These are phyloP conservation scores for Phaedon cochleariae DNA, from an alignment of 2,888 invertebrate species.

Conservation along the genomic window DNA sequence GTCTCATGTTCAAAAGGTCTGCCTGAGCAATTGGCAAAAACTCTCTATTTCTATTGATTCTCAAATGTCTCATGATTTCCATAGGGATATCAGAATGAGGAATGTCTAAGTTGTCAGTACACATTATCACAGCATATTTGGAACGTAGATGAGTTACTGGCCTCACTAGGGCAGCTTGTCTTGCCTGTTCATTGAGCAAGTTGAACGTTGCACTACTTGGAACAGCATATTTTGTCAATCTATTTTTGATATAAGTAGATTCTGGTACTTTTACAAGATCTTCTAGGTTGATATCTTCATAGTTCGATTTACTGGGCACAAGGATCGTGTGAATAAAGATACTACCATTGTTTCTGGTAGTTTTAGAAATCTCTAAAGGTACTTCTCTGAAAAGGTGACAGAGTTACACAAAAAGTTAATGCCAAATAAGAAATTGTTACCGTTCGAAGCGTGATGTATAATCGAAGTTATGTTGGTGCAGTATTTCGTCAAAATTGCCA, in stretches of 20 bases:
- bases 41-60: slow-evolving; percentile 68
- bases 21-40: slow-evolving; percentile 86
- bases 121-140: slow-evolving; percentile 76
- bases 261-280: slow-evolving; percentile 69
- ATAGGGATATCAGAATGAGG: slow-evolving; percentile 54
- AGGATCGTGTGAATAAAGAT: slow-evolving; percentile 80
- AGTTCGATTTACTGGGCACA: slow-evolving; percentile 67
- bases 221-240: slow-evolving; percentile 76
- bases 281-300: slow-evolving; percentile 65
- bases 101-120: slow-evolving; percentile 70
- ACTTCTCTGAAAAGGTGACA: slow-evolving; percentile 67
- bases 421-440: slow-evolving; percentile 55
- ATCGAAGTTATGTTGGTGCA: slow-evolving; percentile 71
- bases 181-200: slow-evolving; percentile 67
- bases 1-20: slow-evolving; percentile 83
- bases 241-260: slow-evolving; percentile 70
- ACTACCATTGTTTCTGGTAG: slow-evolving; percentile 85
- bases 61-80: slow-evolving; percentile 59
- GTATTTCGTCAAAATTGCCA: slow-evolving; percentile 69
- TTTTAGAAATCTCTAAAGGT: slow-evolving; percentile 74
- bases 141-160: slow-evolving; percentile 82
- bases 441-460: slow-evolving; percentile 67
- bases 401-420: slow-evolving; percentile 1
- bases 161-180: slow-evolving; percentile 49
- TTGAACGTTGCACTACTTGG: slow-evolving; percentile 81